Evolutionary conservation across 2,113 vertebrate species (phyloP), one percentile per base, ranked within the genome.

Genomic region (Ageneiosus marmoratus): DNA sequence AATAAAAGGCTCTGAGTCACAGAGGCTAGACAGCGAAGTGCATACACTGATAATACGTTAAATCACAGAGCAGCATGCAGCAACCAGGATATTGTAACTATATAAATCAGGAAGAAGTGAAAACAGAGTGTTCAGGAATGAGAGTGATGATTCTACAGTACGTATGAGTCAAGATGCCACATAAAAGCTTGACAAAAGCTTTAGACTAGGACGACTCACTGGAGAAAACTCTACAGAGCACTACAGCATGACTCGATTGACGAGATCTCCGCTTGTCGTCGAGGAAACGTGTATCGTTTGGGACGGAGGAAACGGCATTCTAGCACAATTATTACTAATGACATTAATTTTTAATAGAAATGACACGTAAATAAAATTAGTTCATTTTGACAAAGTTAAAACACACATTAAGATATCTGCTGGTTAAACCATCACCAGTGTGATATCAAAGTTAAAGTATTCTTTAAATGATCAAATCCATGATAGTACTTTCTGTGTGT

Each of bases 1-100:
- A 56, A 65, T 72, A 24, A 72, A n/a, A 74, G 69, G 24, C 46
- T 10, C 62, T 85, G 74, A 84, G 81, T 89, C 84, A 86, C 27
- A 55, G 62, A 22, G 20, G 58, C 5, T 60, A 69, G 75, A 89
- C 56, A 27, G 55, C 46, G 22, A 81, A 44, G 46, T 27, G 53
- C 53, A 11, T n/a, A 34, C 48, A 18, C 32, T 1, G n/a, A 65
- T 56, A 65, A 75, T 24, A 16, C 20, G 15, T 50, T 58, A 79
- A 74, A 48, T 81, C 80, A 79, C 32, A 41, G 27, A 27, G 22
- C 6, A 5, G 16, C 46, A 56, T 12, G 20, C 51, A 22, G 16
- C 18, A 37, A 37, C 0, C 2, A 58, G 20, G 73, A 75, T 7
- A 0, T 74, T 27, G n/a, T 74, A 20, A 74, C 27, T 53, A 29